Conservation (phyloP, 1,140 invertebrate genomes). For the Papilio dardanus region DNA sequence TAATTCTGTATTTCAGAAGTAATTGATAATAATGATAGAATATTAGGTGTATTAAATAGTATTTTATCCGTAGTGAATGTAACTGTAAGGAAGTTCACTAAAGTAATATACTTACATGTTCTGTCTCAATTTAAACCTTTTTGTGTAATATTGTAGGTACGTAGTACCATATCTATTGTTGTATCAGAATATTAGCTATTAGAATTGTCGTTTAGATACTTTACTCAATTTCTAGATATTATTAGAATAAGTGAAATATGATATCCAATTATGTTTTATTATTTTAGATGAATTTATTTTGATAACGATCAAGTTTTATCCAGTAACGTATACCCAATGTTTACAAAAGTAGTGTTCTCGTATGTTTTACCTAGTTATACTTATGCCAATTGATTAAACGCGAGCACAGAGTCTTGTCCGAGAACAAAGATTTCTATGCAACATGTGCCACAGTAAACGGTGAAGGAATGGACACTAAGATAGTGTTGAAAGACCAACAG, state of each 20-base stretch:
- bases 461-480: not conserved
- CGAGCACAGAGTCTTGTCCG: not conserved
- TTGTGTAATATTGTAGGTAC: slow-evolving; percentile 39
- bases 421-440: not conserved
- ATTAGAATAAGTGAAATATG: slow-evolving; percentile 59
- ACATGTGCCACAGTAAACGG: not conserved
- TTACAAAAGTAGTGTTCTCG: slow-evolving; percentile 45
- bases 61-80: slow-evolving; percentile 35
- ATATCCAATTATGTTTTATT: slow-evolving; percentile 57
- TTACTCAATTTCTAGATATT: slow-evolving; percentile 67
- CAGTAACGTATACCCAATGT: slow-evolving; percentile 55
- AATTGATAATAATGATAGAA: slow-evolving; percentile 33
- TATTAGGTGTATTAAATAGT: slow-evolving; percentile 19
- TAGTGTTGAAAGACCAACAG: not conserved
- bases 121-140: slow-evolving; percentile 43
- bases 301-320: slow-evolving; percentile 70
- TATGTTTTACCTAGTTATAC: slow-evolving; percentile 40
- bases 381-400: not conserved
- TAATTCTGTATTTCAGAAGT: slow-evolving; percentile 25
- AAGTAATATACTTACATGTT: slow-evolving; percentile 37
- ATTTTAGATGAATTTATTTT: slow-evolving; percentile 78
- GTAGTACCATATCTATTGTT: slow-evolving; percentile 49
- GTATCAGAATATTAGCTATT: slow-evolving; percentile 60
- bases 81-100: slow-evolving; percentile 40
- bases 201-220: slow-evolving; percentile 72